These are phyloP conservation scores for Camptogramma bilineatum DNA, from an alignment of 2,888 invertebrate genomes.

Conservation along the genomic window DNA sequence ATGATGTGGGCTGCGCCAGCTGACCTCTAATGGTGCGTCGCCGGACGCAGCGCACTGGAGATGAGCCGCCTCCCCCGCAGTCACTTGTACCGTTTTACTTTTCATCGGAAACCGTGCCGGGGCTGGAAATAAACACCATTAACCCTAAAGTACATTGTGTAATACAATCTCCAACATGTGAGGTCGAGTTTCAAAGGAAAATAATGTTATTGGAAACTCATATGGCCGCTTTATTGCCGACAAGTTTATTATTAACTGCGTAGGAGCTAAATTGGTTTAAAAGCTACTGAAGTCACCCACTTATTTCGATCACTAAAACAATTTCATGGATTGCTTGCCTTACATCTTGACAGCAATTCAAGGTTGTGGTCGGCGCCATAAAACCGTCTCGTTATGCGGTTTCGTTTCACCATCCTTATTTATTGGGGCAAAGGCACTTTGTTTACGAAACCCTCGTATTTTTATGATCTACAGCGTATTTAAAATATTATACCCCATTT, in stretches of 20 bases:
- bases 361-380: slow-evolving; percentile 43
- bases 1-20: slow-evolving; percentile 93
- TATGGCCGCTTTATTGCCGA: neutral
- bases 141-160: neutral
- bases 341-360: slow-evolving; percentile 44
- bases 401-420: slow-evolving; percentile 54
- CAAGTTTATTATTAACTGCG: slow-evolving; percentile 14
- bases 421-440: slow-evolving; percentile 59
- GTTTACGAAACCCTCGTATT: slow-evolving; percentile 62
- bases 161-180: neutral
- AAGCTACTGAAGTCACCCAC: slow-evolving; percentile 15
- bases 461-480: slow-evolving; percentile 60
- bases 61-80: slow-evolving; percentile 92
- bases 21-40: slow-evolving; percentile 94
- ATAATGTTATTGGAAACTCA: slow-evolving; percentile 2
- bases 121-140: slow-evolving; percentile 75
- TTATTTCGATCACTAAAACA: slow-evolving; percentile 34
- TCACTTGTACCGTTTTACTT: slow-evolving; percentile 92
- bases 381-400: slow-evolving; percentile 51
- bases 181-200: neutral
- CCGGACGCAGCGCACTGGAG: slow-evolving; percentile 95
- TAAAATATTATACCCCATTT: slow-evolving; percentile 59
- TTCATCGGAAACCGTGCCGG: slow-evolving; percentile 94
- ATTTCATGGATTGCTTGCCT: slow-evolving; percentile 38
- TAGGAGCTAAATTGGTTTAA: slow-evolving; percentile 15